phyloP scores from a whole-genome alignment of 2,797 vertebrate genomes.

The Sternotherus odoratus region DNA sequence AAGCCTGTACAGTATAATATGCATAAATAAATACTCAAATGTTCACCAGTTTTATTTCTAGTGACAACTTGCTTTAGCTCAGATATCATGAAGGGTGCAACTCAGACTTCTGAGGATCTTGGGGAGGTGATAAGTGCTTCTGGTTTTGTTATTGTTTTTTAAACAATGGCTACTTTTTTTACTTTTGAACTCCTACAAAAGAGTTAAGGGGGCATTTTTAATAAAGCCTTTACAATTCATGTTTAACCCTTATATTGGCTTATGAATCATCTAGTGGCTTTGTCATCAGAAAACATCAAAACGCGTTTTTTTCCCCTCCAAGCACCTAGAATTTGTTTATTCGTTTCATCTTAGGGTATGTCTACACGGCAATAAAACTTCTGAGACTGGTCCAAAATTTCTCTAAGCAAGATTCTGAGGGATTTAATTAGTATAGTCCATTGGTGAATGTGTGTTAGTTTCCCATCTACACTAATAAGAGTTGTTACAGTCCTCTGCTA shows the following conservation, averaged over 20 bases:
- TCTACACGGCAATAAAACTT: background rate
- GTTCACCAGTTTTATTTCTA: background rate
- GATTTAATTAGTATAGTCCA: background rate
- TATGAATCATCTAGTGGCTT: background rate
- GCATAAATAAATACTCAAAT: background rate
- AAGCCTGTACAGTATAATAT: background rate
- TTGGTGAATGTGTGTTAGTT: background rate
- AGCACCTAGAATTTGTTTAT: background rate
- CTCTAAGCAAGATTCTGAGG: background rate
- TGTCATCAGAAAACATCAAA: background rate
- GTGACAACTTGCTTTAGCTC: background rate
- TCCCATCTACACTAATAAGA: background rate
- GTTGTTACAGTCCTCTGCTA: background rate
- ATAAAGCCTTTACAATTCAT: background rate
- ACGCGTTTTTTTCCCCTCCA: background rate
- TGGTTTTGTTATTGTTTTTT: background rate
- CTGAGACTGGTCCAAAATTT: background rate
- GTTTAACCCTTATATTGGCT: background rate
- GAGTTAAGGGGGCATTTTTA: background rate
- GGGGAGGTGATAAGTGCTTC: background rate
- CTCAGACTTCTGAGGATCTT: background rate
- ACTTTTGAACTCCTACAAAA: background rate
- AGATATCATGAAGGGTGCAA: background rate
- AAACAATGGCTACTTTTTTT: background rate
- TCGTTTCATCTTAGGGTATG: background rate